Base-by-base conservation (phyloP, 2,888 invertebrate genomes). In the Stomorhina lunata region DNA sequence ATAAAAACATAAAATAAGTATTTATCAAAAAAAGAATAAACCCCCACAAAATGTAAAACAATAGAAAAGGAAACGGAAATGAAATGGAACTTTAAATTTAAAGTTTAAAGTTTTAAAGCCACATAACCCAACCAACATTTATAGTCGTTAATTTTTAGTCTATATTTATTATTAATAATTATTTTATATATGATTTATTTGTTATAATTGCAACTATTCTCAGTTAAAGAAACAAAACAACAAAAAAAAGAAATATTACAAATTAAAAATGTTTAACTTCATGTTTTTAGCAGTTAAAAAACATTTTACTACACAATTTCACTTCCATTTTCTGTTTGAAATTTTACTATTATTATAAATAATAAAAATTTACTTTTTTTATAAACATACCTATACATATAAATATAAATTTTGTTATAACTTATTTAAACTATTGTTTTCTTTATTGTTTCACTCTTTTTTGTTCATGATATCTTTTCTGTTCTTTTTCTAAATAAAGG, bases 181-280 rank as follows among this genome's bases (percentile, higher is more conserved):
- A 59, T 50, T 69, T 53, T 77, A 65, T 50, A 59, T 50, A 59
- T 59, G 20, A 66, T 59, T 61, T 80, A 40, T 80, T 80, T 73
- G 72, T 73, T 80, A 73, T 53, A 73, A 80, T 80, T 80, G 79
- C 66, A 80, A 80, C 79, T 59, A 66, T 43, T 43, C 79, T 80
- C 79, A 80, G 79, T 80, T 80, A 80, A 72, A 53, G 22, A 15
- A 50, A 61, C 34, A 25, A 48, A 65, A 66, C 57, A 34, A 66
- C 10, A 22, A 63, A 50, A 27, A 15, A 12, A 43, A 43, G 43
- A 17, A 43, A 43, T 25, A 25, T 22, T 20, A 57, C 34, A 59
- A n/a, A n/a, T 12, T 50, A 61, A 20, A 22, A 40, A 59, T 27
- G 25, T 61, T 17, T 55, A 73, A 25, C 50, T 72, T 20, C 32